Conservation (phyloP, 2,797 vertebrate species). For the Gadopsis marmoratus region DNA sequence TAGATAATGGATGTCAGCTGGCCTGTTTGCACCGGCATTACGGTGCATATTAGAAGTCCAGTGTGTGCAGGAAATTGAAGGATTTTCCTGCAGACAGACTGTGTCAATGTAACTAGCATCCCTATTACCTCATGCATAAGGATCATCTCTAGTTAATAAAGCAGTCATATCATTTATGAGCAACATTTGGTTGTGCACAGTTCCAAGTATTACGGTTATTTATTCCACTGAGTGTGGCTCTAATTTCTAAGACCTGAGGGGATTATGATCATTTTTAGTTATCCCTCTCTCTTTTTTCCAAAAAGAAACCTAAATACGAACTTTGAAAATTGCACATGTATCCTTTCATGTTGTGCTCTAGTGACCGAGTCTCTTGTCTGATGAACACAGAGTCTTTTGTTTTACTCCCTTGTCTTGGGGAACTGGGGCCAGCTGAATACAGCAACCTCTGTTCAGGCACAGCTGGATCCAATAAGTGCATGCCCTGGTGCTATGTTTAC, state of each 20-base stretch:
- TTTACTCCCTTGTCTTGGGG: slow-evolving; percentile 62
- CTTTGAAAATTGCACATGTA: slow-evolving; percentile 25
- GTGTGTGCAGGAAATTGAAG: slow-evolving; percentile 76
- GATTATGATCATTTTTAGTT: slow-evolving; percentile 8
- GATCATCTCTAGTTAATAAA: slow-evolving; percentile 50
- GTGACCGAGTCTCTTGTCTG: slow-evolving; percentile 58
- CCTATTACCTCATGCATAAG: slow-evolving; percentile 36
- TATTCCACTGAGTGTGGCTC: slow-evolving; percentile 4
- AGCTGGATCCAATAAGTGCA: slow-evolving; percentile 78
- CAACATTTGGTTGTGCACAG: slow-evolving; percentile 4
- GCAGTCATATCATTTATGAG: slow-evolving; percentile 16
- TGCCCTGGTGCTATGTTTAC: slow-evolving; percentile 62
- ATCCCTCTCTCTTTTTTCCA: not conserved
- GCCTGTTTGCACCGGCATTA: slow-evolving; percentile 56
- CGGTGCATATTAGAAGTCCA: slow-evolving; percentile 63
- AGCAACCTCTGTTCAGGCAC: slow-evolving; percentile 62
- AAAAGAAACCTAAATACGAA: not conserved
- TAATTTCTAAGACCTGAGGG: not conserved
- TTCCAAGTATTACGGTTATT: slow-evolving; percentile 3
- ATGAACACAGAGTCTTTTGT: slow-evolving; percentile 74
- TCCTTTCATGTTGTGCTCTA: slow-evolving; percentile 32
- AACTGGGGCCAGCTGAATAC: slow-evolving; percentile 70
- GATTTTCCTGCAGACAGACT: slow-evolving; percentile 62
- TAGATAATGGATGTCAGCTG: slow-evolving; percentile 76
- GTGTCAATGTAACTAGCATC: slow-evolving; percentile 40